A percentile compares a stretch with the other conserved stretches of the same genome.
phyloP scores from a whole-genome alignment of 2,797 vertebrate species.

The Darevskia mixta region DNA sequence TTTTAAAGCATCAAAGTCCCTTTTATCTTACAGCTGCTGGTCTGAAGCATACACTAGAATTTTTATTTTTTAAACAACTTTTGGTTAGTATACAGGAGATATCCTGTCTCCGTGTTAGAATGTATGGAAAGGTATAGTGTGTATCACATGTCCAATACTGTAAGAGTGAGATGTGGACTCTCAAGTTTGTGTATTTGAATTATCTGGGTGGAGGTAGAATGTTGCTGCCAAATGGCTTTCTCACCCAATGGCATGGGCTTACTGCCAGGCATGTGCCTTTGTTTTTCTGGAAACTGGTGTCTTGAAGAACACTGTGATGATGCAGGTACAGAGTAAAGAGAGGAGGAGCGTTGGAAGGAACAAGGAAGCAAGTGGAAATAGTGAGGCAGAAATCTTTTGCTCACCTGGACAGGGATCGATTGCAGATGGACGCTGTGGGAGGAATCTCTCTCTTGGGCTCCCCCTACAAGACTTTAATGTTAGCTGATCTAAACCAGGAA shows the following conservation, averaged over 20 bases:
- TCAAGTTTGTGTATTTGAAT: background rate
- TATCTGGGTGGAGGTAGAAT: background rate
- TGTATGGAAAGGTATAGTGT: rapidly evolving
- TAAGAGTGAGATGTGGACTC: background rate
- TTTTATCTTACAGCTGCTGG: background rate
- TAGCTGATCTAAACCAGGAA: background rate
- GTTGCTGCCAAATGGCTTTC: background rate
- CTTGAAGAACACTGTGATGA: background rate
- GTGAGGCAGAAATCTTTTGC: background rate
- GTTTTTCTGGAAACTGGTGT: background rate
- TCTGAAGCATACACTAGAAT: background rate
- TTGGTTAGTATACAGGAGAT: background rate
- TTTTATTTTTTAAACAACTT: too few relatives aligned
- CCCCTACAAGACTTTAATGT: background rate
- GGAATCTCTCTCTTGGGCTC: background rate
- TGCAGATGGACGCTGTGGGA: background rate
- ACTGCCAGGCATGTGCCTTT: background rate
- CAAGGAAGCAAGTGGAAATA: background rate
- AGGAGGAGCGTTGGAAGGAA: background rate
- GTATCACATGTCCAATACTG: too few relatives aligned
- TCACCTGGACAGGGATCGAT: background rate
- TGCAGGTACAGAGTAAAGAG: background rate
- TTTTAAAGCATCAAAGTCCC: rapidly evolving
- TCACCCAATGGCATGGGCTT: background rate
- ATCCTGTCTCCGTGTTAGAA: background rate